Evolutionary conservation across 2,888 invertebrate genomes (phyloP), one percentile per base, ranked within the genome.

Genomic region (Mylabris sibirica): DNA sequence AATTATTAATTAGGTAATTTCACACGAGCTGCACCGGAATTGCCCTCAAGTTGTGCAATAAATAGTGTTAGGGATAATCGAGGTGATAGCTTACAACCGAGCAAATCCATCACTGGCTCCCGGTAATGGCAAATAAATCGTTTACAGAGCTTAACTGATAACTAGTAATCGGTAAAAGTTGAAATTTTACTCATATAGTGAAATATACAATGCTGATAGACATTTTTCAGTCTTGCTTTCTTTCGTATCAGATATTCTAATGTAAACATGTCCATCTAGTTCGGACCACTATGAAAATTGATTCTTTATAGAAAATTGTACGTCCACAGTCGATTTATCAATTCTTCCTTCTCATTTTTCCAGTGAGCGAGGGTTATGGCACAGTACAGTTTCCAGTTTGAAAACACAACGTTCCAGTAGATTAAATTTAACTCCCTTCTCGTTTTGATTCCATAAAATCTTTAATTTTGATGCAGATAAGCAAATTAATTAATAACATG

Each of bases 1-100:
- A 30, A 60, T 60, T 60, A 60, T 60, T 30, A 60, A 60, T 34
- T 26, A 30, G 60, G 6, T 60, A 60, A 60, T 60, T 60, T 60
- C 60, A 60, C 60, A 60, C 60, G 60, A 60, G 11, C 35, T 60
- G 35, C 60, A 3, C 30, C 30, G 34, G 34, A 60, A 60, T 60
- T 26, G 26, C 14, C 60, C 60, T 14, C 24, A 30, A 24, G 60
- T 34, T 9, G 60, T 35, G 60, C 35, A 60, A 60, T 60, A 60
- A 60, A 60, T 60, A 44, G 44, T 11, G n/a, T n/a, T 17, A 14
- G 44, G 44, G 44, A 44, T 44, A 44, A 44, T 44, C 44, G 44
- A 44, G 44, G 44, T 44, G 17, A 44, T 44, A 17, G 44, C 44
- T 44, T 44, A 44, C 44, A 44, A 17, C 44, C 44, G 17, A 44